Evolutionary conservation across 2,797 vertebrate genomes (phyloP).

Genomic region (Varecia variegata): DNA sequence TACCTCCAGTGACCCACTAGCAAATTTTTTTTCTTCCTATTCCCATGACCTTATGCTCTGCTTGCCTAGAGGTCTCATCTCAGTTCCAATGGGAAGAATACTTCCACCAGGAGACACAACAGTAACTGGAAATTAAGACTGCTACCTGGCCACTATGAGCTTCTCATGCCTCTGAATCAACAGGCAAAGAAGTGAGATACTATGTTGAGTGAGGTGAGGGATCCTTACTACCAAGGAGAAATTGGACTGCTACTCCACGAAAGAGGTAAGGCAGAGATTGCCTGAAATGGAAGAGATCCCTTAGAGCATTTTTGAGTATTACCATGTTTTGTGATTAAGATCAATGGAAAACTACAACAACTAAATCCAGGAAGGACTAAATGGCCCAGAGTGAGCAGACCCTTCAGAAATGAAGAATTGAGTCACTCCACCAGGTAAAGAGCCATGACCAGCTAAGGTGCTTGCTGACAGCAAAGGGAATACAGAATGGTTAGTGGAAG

Average conservation of each 20-base stretch:
- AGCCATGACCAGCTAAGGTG: not conserved
- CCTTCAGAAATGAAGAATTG: not conserved
- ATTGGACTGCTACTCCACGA: not conserved
- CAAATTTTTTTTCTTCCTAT: not conserved
- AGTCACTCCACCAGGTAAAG: too few species aligned
- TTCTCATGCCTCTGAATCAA: not conserved
- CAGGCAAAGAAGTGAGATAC: not conserved
- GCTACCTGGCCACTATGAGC: not conserved
- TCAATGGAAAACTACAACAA: not conserved
- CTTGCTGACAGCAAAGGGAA: not conserved
- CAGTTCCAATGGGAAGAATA: not conserved
- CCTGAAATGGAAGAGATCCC: not conserved
- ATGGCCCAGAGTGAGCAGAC: not conserved
- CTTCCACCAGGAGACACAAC: not conserved
- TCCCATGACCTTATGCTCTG: not conserved
- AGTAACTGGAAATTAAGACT: not conserved
- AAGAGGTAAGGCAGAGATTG: not conserved
- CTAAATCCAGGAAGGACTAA: not conserved
- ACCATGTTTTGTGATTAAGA: not conserved
- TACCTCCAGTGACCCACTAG: not conserved
- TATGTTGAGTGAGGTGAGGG: not conserved
- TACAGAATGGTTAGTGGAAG: not conserved
- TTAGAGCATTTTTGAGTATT: not conserved
- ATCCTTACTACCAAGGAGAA: not conserved
- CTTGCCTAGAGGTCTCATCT: not conserved